These are phyloP conservation scores for Aphelenchoides fujianensis DNA, from an alignment of 1,140 invertebrate species.

Conservation along the genomic window DNA sequence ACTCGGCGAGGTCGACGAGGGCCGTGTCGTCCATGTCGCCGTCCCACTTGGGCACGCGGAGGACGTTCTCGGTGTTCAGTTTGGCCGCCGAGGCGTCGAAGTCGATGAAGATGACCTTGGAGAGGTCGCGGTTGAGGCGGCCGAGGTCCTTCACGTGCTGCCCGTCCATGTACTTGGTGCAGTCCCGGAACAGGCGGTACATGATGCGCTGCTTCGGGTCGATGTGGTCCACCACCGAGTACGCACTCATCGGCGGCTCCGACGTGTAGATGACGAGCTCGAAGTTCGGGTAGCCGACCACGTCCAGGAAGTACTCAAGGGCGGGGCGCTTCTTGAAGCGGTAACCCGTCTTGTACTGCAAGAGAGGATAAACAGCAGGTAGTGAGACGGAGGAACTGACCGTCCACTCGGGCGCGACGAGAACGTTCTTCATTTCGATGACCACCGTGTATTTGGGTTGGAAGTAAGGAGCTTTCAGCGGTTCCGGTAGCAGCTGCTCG, in stretches of 20 bases:
- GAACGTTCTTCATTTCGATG: slow-evolving; percentile 87
- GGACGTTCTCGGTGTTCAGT: slow-evolving; percentile 81
- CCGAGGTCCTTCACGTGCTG: slow-evolving; percentile 86
- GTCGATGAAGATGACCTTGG: slow-evolving; percentile 91
- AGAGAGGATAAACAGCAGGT: not conserved
- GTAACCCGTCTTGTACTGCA: slow-evolving; percentile 79
- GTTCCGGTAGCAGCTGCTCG: slow-evolving; percentile 88
- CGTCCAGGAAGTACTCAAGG: slow-evolving; percentile 87
- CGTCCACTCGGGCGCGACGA: slow-evolving; percentile 98
- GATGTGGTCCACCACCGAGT: slow-evolving; percentile 83
- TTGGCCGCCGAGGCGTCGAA: slow-evolving; percentile 84
- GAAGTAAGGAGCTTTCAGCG: slow-evolving; percentile 81
- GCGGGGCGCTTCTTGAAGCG: slow-evolving; percentile 95
- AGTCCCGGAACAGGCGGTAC: slow-evolving; percentile 88
- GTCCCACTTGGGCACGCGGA: slow-evolving; percentile 82
- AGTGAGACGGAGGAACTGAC: slow-evolving; percentile 65
- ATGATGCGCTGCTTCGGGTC: slow-evolving; percentile 84
- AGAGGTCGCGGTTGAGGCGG: slow-evolving; percentile 87
- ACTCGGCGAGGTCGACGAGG: slow-evolving; percentile 82
- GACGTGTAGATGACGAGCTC: slow-evolving; percentile 95
- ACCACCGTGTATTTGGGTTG: slow-evolving; percentile 95
- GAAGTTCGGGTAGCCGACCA: slow-evolving; percentile 79
- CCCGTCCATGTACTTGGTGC: slow-evolving; percentile 89
- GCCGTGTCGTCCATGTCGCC: slow-evolving; percentile 81
- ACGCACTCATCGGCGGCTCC: slow-evolving; percentile 77